A percentile compares a stretch with the other conserved stretches of the same genome.
Conservation (phyloP, 2,113 vertebrate species). For the Machaerirhynchus nigripectus region DNA sequence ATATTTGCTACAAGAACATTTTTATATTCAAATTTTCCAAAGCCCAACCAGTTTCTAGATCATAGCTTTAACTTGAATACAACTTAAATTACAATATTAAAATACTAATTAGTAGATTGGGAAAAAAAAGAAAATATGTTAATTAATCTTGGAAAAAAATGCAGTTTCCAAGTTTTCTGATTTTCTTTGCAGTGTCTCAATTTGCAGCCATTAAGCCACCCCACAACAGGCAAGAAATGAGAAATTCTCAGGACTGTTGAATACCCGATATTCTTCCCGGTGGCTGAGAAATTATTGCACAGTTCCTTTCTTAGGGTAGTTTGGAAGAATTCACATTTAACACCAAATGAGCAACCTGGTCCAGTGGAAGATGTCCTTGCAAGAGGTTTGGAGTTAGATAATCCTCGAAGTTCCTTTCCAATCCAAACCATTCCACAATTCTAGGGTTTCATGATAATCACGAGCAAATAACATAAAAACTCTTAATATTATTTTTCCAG, state of each 20-base stretch:
- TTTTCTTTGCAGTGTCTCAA: neutral
- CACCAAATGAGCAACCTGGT: neutral
- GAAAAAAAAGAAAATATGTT: rapidly evolving
- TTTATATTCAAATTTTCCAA: neutral
- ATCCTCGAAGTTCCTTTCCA: neutral
- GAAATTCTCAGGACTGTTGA: neutral
- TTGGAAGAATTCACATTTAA: neutral
- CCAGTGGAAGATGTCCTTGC: neutral
- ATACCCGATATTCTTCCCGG: neutral
- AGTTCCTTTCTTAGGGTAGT: neutral
- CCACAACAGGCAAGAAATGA: neutral
- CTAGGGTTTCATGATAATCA: neutral
- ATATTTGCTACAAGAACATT: neutral
- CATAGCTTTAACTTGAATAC: neutral
- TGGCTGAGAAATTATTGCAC: neutral
- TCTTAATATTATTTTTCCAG: neutral
- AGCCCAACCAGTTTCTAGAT: neutral
- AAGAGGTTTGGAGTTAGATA: neutral
- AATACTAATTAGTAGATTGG: neutral
- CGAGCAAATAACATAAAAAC: neutral
- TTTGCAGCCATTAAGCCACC: neutral
- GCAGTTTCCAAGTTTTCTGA: neutral
- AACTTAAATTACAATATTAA: neutral
- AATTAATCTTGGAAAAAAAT: neutral
- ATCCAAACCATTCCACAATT: neutral